Base-by-base conservation (phyloP, 2,797 vertebrate genomes). In the Urocyon cinereoargenteus region DNA sequence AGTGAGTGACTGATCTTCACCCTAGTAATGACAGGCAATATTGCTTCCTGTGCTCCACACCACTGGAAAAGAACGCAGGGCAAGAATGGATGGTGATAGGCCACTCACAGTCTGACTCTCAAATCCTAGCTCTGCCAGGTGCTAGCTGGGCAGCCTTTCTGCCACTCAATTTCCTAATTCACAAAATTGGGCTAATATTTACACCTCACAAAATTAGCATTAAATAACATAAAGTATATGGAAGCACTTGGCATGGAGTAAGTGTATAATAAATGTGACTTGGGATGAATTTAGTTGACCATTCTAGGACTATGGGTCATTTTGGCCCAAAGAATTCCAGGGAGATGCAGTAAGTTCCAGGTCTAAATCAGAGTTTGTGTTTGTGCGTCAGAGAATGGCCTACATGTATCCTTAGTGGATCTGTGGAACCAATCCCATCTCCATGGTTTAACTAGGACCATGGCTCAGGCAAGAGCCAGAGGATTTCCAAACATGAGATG, bases 361-460 rank as follows among this genome's bases (percentile, higher is more conserved):
- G 87, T 93, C 93, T 90, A 96, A 97, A 93, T 96, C 85, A 77
- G 84, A 91, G 83, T 66, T 73, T 96, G 82, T 86, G 89, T 59
- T 86, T 62, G 93, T 98, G 96, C 97, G 97, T 98, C 97, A 97
- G 96, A 98, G 95, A 72, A 87, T 16, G 94, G 92, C 92, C 95
- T 94, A 61, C 68, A 36, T 68, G 93, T 77, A 59, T 92, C 90
- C 90, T 88, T 88, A 64, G 91, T 96, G 96, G 85, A 97, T 72
- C 87, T 0, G 97, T 97, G 97, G 97, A 98, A 98, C 97, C 97
- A 98, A 98, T 98, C 82, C 94, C 92, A 97, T 98, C 96, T 96
- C 95, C 96, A 98, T 96, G 97, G 96, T 97, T 96, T 97, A 97
- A 97, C 88, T 36, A 78, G 90, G 95, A 87, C 96, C 88, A 94